A percentile compares a stretch with the other conserved stretches of the same genome.
Evolutionary conservation across 2,888 invertebrate species (phyloP).

Genomic region (Lacanobia wlatinum): DNA sequence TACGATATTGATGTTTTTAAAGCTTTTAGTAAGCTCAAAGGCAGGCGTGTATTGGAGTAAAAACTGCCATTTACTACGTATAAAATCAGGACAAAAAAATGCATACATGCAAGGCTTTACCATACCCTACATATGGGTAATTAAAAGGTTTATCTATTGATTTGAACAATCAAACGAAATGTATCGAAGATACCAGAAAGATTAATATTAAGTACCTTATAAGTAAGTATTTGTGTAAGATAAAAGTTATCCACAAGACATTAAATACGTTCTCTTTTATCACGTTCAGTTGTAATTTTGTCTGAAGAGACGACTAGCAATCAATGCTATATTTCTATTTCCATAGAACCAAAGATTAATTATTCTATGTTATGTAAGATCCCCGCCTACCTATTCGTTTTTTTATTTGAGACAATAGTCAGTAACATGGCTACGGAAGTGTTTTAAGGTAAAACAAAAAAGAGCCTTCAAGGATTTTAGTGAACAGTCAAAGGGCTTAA

Average conservation of each 20-base stretch:
- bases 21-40: constrained; percentile 10
- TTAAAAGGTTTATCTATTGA: neutral
- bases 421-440: constrained; percentile 60
- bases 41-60: neutral
- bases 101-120: neutral
- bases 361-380: constrained; percentile 15
- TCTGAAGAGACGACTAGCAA: too few species aligned
- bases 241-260: neutral
- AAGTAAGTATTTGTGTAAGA: too few species aligned
- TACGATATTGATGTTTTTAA: neutral
- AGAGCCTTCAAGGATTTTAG: constrained; percentile 66
- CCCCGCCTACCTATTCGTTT: neutral
- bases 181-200: neutral
- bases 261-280: neutral
- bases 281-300: neutral
- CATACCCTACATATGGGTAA: neutral
- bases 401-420: constrained; percentile 48
- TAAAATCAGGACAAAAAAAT: neutral
- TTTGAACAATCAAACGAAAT: neutral
- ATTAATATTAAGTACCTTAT: too few species aligned
- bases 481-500: constrained; percentile 69
- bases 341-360: neutral
- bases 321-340: neutral
- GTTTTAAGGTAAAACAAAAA: constrained; percentile 61
- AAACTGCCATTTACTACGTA: neutral